Evolutionary conservation across 2,888 invertebrate species (phyloP), one percentile per base, ranked within the genome.

Genomic region (Macrophya alboannulata): DNA sequence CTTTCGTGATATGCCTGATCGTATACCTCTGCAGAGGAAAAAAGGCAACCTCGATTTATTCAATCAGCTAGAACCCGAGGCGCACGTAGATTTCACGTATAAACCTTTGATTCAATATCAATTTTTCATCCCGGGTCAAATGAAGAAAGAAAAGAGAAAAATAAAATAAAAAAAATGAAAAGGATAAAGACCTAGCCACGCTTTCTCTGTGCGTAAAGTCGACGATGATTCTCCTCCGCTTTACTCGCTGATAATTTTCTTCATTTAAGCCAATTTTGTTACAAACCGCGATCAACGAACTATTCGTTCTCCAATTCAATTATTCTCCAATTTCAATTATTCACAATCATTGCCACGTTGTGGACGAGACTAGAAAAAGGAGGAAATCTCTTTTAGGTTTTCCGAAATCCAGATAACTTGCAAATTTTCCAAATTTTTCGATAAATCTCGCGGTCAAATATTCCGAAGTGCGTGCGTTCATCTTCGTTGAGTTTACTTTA

Each of bases 1-100:
- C 55, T 77, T 51, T 77, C 37, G 51, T 25, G 77, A 43, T 77
- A 45, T n/a, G 25, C 31, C 37, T 25, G 6, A 6, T 37, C 15
- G n/a, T n/a, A n/a, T n/a, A n/a, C 72, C 45, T 43, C 72, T n/a
- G 45, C 43, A 74, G 45, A 8, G 3, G 8, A 31, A n/a, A 71
- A 71, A n/a, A 71, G 21, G 45, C 45, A 43, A 43, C 45, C 25
- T 12, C 72, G 43, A 17, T n/a, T 45, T 74, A 74, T 74, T 74
- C 45, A 74, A 74, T 74, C 72, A n/a, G 72, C 12, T 68, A 37
- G 31, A 74, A 31, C 45, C 45, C 45, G 72, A 40, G 71, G 72
- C 72, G 72, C 21, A 21, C 21, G 45, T 43, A 74, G 43, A 74
- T 74, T 45, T 45, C n/a, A 74, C 10, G 4, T 45, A 45, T 45